Conservation (phyloP, 2,797 vertebrate genomes). For the Vespertilio murinus region DNA sequence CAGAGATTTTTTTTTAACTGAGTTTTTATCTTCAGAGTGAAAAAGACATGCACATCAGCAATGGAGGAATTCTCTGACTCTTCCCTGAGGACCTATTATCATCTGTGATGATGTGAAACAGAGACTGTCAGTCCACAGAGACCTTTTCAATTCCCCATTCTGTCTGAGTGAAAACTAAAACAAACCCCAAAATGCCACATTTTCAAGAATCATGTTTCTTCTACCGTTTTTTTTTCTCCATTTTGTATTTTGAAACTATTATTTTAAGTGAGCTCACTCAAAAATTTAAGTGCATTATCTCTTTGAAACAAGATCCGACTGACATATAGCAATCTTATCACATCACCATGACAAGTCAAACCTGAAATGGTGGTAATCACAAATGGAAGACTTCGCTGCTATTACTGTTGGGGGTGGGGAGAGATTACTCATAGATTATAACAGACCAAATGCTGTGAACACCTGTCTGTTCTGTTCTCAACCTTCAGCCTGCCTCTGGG, state of each 20-base stretch:
- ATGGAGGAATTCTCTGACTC: conserved; percentile 12
- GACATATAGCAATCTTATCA: not conserved
- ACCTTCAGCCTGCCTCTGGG: not conserved
- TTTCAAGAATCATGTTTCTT: conserved; percentile 43
- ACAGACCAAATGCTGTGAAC: not conserved
- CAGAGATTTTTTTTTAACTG: not conserved
- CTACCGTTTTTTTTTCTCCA: not conserved
- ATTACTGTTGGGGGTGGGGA: fast-evolving
- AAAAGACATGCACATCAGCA: not conserved
- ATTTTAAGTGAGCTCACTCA: conserved; percentile 49
- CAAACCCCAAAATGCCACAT: not conserved
- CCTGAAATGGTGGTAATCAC: not conserved
- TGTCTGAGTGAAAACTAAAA: conserved; percentile 47
- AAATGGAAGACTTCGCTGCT: not conserved
- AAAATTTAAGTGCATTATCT: not conserved
- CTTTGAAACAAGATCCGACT: conserved; percentile 30
- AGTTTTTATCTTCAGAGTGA: conserved; percentile 2
- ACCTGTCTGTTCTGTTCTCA: not conserved
- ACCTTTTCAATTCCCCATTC: conserved; percentile 64
- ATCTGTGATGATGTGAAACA: conserved; percentile 70
- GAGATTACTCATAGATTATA: not conserved
- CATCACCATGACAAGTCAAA: not conserved
- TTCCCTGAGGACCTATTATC: conserved; percentile 64
- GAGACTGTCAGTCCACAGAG: conserved; percentile 47
- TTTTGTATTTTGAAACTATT: conserved; percentile 31